Evolutionary conservation across 37 sponge, comb jelly and placozoan species (phyloP), one percentile per base, ranked within the genome.

Genomic region (Aplysina aerophoba): DNA sequence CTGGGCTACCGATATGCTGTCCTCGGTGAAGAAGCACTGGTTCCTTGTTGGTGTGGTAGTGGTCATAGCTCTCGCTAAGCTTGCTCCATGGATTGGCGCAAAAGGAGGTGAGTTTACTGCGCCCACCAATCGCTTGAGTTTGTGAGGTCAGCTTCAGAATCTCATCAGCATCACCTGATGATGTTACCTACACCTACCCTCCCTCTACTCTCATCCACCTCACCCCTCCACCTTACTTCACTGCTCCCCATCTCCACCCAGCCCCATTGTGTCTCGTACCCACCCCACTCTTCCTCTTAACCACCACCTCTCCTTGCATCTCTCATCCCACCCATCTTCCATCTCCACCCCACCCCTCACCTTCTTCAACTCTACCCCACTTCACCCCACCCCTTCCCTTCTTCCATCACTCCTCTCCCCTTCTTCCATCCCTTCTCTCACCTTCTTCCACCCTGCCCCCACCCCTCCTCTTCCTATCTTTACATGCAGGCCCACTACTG

Each of bases 11-110:
- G 34, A 54, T 37, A 79, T 86, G 68, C 63, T 67, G 36, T 60
- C 80, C 21, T 79, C 58, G 25, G 31, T 93, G 35, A 72, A 56
- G 55, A 91, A 91, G 80, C 86, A 94, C 20, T 98, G 99, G 99
- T 98, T 98, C 82, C 37, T 98, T 0, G 11, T 98, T 19, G 94
- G 97, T 1, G 79, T 98, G 6, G 84, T 98, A 53, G 4, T 64
- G 33, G 93, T 95, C 55, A 98, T 98, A 27, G 16, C 83, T 5
- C 84, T 91, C 21, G 99, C 99, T 28, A 92, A 96, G 41, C 31
- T 88, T 13, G 35, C 77, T 28, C 99, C 99, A 12, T 55, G 79
- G n/a, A 21, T 98, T 38, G 99, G 99, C 6, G 84, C 87, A 35
- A 96, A 94, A 79, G 95, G 91, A 85, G 97, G 98, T 88, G 73